Evolutionary conservation across 2,888 invertebrate species (phyloP).

Genomic region (Temnothorax ravouxi): DNA sequence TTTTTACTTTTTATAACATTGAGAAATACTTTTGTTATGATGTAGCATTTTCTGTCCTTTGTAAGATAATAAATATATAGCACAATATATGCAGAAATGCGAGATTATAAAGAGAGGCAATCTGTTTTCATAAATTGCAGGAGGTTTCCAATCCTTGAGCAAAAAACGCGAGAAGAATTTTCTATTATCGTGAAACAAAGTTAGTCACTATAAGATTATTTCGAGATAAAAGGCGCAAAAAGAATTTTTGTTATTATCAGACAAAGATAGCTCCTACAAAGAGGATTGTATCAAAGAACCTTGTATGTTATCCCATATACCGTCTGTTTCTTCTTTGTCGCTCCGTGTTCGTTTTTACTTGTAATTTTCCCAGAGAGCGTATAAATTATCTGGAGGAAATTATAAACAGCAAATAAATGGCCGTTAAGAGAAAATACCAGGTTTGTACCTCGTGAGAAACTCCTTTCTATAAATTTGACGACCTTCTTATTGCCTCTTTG

Average conservation of each 20-base stretch:
- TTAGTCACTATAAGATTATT: constrained; percentile 44
- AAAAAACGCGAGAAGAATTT: constrained; percentile 28
- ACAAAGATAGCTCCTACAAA: constrained; percentile 3
- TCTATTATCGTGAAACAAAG: constrained; percentile 37
- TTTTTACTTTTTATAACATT: neutral
- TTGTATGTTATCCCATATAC: neutral
- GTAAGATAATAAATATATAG: neutral
- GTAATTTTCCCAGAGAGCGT: neutral
- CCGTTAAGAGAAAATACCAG: constrained; percentile 24
- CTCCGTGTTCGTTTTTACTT: neutral
- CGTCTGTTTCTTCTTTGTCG: constrained; percentile 9
- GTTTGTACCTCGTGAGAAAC: neutral
- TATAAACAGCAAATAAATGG: neutral
- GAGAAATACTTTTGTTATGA: neutral
- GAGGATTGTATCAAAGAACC: constrained; percentile 23
- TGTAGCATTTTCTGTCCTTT: neutral
- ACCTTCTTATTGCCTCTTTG: neutral
- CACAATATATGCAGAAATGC: constrained; percentile 8
- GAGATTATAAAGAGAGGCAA: constrained; percentile 19
- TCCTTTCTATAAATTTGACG: neutral
- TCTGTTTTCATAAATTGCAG: constrained; percentile 39
- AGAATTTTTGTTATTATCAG: constrained; percentile 35
- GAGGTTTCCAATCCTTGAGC: constrained; percentile 9
- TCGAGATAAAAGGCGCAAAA: constrained; percentile 39
- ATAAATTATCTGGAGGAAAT: constrained; percentile 22